Conservation (phyloP, 1,140 invertebrate genomes). For the Zeugodacus cucurbitae region DNA sequence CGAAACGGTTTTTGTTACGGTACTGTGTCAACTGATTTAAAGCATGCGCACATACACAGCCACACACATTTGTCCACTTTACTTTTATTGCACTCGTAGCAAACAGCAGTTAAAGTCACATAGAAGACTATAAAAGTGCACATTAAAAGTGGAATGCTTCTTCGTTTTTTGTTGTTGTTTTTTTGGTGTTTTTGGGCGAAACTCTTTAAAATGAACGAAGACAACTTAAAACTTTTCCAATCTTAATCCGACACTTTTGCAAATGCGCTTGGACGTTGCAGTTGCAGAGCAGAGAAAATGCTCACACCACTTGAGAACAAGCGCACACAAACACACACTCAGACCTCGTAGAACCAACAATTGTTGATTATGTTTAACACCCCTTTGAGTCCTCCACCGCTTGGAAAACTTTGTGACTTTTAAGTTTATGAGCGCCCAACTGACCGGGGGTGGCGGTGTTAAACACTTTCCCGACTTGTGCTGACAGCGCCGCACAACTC, state of each 20-base stretch:
- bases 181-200: background rate
- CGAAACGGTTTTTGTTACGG: background rate
- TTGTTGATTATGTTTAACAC: too few relatives aligned
- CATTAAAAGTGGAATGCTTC: background rate
- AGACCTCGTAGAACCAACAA: too few relatives aligned
- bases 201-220: constrained; percentile 3
- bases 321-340: background rate
- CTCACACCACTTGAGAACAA: background rate
- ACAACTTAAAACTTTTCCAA: constrained; percentile 34
- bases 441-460: constrained; percentile 5
- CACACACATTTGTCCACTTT: background rate
- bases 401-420: constrained; percentile 13
- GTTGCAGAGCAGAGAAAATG: background rate
- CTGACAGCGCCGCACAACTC: background rate
- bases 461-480: background rate
- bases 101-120: constrained; percentile 18
- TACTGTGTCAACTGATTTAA: background rate
- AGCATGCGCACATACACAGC: background rate
- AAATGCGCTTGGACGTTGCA: constrained; percentile 11
- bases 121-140: constrained; percentile 14
- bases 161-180: too few relatives aligned
- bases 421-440: constrained; percentile 7
- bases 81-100: background rate
- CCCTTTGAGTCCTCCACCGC: background rate
- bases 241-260: constrained; percentile 22